Conservation (phyloP, 1,140 invertebrate species). For the Zophobas morio region DNA sequence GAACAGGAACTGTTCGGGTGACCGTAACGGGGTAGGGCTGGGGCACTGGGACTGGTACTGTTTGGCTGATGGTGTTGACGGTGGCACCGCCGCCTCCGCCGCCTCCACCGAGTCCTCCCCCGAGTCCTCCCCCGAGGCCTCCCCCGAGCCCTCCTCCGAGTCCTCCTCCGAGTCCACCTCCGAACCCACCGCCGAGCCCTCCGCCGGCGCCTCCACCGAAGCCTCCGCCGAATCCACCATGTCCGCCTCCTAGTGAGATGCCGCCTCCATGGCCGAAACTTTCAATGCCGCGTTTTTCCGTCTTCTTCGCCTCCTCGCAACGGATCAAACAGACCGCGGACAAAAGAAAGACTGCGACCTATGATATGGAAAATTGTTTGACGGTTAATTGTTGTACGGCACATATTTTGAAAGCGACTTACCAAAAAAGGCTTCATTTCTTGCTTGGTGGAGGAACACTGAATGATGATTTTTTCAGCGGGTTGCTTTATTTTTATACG, state of each 20-base stretch:
- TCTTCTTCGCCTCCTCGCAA: slow-evolving; percentile 48
- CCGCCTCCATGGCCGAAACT: slow-evolving; percentile 54
- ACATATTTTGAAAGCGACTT: slow-evolving; percentile 27
- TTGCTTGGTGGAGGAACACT: slow-evolving; percentile 9
- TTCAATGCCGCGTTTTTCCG: slow-evolving; percentile 56
- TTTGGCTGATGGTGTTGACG: slow-evolving; percentile 50
- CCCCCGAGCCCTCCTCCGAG: slow-evolving; percentile 36
- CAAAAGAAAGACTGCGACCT: slow-evolving; percentile 45
- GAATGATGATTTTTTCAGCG: slow-evolving; percentile 40
- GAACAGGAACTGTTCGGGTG: slow-evolving; percentile 63
- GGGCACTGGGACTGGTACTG: slow-evolving; percentile 59
- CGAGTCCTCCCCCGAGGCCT: slow-evolving; percentile 46
- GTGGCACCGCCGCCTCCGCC: slow-evolving; percentile 51
- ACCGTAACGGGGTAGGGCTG: slow-evolving; percentile 68
- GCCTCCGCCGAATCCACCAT: slow-evolving; percentile 44
- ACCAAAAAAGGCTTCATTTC: slow-evolving; percentile 50
- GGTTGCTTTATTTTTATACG: slow-evolving; percentile 23
- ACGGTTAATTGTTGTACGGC: neutral
- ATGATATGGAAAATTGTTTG: too few relatives aligned
- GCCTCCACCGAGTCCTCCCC: slow-evolving; percentile 51
- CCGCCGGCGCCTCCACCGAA: slow-evolving; percentile 43
- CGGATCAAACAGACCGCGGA: slow-evolving; percentile 31
- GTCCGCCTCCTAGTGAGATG: slow-evolving; percentile 1
- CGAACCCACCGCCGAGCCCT: slow-evolving; percentile 43
- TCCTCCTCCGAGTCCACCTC: slow-evolving; percentile 41